Conservation (phyloP, 2,888 invertebrate species). For the Oscheius sp. region DNA sequence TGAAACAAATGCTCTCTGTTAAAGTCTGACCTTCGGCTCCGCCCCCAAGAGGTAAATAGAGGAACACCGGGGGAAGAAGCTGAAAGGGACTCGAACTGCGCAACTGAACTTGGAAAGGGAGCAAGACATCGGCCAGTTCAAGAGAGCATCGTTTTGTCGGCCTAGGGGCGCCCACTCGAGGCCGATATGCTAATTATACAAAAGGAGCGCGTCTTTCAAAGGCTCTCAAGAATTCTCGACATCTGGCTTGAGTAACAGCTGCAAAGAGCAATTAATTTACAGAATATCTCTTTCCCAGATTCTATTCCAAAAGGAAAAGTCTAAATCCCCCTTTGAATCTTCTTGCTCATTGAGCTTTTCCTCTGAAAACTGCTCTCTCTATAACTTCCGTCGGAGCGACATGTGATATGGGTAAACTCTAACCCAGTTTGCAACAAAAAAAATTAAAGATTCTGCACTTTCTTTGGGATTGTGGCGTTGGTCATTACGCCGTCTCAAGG, state of each 20-base stretch:
- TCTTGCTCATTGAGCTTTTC: too few relatives aligned
- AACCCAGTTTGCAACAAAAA: not conserved
- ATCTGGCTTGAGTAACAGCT: too few relatives aligned
- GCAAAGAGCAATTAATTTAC: too few relatives aligned
- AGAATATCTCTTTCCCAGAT: too few relatives aligned
- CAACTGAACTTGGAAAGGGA: slow-evolving; percentile 15
- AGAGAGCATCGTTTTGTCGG: too few relatives aligned
- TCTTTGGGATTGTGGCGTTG: not conserved
- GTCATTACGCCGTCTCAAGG: too few relatives aligned
- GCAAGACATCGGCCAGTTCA: not conserved
- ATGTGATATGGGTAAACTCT: slow-evolving; percentile 14
- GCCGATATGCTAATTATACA: too few relatives aligned
- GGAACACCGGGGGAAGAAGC: slow-evolving; percentile 24
- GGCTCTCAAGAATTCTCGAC: too few relatives aligned
- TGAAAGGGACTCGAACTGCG: slow-evolving; percentile 29
- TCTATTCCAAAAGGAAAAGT: too few relatives aligned
- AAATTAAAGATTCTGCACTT: slow-evolving; percentile 11
- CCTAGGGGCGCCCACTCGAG: too few relatives aligned
- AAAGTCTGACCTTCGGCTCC: slow-evolving; percentile 23
- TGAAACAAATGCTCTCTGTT: slow-evolving; percentile 13
- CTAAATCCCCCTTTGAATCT: too few relatives aligned
- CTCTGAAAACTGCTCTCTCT: slow-evolving; percentile 3
- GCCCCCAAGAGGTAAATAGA: slow-evolving; percentile 32
- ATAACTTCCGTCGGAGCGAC: slow-evolving; percentile 9
- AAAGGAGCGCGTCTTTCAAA: too few relatives aligned